Percentiles rank a stretch among this genome's conserved stretches.
phyloP scores from a whole-genome alignment of 2,888 invertebrate genomes.

The Drosophila mimetica region DNA sequence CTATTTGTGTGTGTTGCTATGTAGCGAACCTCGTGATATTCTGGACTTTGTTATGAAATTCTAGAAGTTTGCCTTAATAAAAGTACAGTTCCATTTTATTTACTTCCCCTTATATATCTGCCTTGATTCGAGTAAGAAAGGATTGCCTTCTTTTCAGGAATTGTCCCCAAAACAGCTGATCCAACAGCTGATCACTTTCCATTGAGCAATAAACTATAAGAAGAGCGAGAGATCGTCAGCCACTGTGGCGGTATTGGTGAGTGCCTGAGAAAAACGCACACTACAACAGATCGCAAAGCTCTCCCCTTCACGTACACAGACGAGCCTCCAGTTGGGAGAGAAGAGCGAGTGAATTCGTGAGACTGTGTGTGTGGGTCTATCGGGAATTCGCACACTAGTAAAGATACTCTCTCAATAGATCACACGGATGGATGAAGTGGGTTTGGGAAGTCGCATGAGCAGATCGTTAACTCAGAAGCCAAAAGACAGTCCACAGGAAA shows the following conservation, averaged over 20 bases:
- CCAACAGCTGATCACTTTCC: slow-evolving; percentile 7
- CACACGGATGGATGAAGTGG: slow-evolving; percentile 11
- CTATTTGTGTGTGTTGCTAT: slow-evolving; percentile 2
- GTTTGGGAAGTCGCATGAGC: background rate
- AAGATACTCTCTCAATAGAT: background rate
- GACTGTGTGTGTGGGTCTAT: slow-evolving; percentile 36
- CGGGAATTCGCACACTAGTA: slow-evolving; percentile 35
- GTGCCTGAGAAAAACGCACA: slow-evolving; percentile 17
- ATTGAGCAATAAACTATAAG: slow-evolving; percentile 15
- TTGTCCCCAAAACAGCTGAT: background rate
- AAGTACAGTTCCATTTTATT: slow-evolving; percentile 6
- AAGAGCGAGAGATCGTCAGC: slow-evolving; percentile 45
- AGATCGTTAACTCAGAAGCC: slow-evolving; percentile 10
- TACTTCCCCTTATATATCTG: background rate
- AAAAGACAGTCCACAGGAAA: background rate
- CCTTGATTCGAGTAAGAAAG: background rate
- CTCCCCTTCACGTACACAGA: slow-evolving; percentile 22
- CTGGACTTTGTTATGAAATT: slow-evolving; percentile 39
- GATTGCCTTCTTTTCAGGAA: background rate
- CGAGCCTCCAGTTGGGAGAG: slow-evolving; percentile 26
- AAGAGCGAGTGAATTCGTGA: slow-evolving; percentile 35
- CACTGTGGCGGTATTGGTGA: slow-evolving; percentile 42
- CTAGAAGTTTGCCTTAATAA: slow-evolving; percentile 4
- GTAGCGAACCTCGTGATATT: slow-evolving; percentile 11
- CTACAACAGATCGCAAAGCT: slow-evolving; percentile 1